Base-by-base conservation (phyloP, 2,888 invertebrate genomes). In the Cactoblastis cactorum region DNA sequence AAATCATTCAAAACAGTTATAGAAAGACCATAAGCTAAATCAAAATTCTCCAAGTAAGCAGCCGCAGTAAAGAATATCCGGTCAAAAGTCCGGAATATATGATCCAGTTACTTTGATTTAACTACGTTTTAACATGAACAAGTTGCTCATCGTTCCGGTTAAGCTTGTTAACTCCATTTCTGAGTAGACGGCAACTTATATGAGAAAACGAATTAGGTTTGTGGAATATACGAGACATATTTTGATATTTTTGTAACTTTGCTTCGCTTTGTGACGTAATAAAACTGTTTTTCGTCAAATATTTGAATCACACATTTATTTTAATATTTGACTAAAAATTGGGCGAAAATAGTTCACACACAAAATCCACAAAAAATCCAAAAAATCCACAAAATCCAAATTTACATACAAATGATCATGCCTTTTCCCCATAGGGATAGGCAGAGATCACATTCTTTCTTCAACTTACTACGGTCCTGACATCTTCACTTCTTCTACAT, bases 91-190 rank as follows among this genome's bases (percentile, higher is more conserved):
- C 18, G 11, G 33, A 6, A 45, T 32, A 15, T 45, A 33, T 28
- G 41, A 45, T 18, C 18, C 33, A 33, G 33, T 18, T 18, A 45
- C 17, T 28, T 33, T 45, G 17, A 45, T 45, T 33, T 45, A 45
- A 32, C 45, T 18, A 45, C 32, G 33, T 32, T 45, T 18, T 33
- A 45, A 33, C 18, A n/a, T 17, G 45, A 18, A 45, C 34, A 34
- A 34, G 34, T 46, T 12, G 19, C 46, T 46, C 46, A 34, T 34
- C 22, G 46, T n/a, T 34, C 34, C 19, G 19, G 12, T 35, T 35
- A 22, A 46, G 46, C 46, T 46, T 46, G 46, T 46, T 46, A 46
- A 19, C 34, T 46, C 43, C 32, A 19, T 34, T 34, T 34, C 46
- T 46, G 22, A 46, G 46, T 46, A 35, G 46, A 46, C 33, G 17